phyloP scores from a whole-genome alignment of 2,113 vertebrate species.

The Megatriorchis doriae region DNA sequence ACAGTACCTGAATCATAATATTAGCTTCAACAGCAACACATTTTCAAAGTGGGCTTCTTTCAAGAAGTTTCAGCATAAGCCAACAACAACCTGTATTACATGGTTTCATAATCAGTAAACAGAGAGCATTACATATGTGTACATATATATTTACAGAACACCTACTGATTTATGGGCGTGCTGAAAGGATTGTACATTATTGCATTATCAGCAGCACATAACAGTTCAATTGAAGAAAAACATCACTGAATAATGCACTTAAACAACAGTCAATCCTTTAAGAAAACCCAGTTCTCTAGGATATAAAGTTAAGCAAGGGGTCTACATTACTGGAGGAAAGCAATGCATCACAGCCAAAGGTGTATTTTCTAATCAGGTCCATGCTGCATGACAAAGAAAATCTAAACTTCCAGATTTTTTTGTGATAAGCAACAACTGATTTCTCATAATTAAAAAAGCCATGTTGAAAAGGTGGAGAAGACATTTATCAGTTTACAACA shows the following conservation, averaged over 20 bases:
- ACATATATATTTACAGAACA: constrained; percentile 76
- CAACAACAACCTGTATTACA: constrained; percentile 89
- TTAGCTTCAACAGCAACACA: constrained; percentile 88
- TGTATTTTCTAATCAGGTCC: background rate
- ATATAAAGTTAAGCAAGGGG: constrained; percentile 78
- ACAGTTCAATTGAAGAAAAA: constrained; percentile 7
- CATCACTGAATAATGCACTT: constrained; percentile 59
- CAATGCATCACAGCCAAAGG: constrained; percentile 44
- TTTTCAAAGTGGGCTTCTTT: constrained; percentile 88
- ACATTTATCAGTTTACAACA: background rate
- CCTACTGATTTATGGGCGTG: constrained; percentile 66
- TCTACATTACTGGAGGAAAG: constrained; percentile 75
- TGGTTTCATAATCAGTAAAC: constrained; percentile 89
- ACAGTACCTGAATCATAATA: constrained; percentile 89
- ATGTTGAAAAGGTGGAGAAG: background rate
- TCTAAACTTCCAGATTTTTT: background rate
- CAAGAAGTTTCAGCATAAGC: constrained; percentile 88
- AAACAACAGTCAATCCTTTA: constrained; percentile 65
- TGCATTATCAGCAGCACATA: constrained; percentile 41
- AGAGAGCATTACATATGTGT: constrained; percentile 78
- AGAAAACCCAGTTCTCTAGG: constrained; percentile 68
- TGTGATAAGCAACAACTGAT: background rate
- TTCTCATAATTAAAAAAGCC: background rate
- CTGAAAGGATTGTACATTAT: constrained; percentile 69
- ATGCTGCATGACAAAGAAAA: background rate